Base-by-base conservation (phyloP, 1,140 invertebrate species). In the Listronotus oregonensis region DNA sequence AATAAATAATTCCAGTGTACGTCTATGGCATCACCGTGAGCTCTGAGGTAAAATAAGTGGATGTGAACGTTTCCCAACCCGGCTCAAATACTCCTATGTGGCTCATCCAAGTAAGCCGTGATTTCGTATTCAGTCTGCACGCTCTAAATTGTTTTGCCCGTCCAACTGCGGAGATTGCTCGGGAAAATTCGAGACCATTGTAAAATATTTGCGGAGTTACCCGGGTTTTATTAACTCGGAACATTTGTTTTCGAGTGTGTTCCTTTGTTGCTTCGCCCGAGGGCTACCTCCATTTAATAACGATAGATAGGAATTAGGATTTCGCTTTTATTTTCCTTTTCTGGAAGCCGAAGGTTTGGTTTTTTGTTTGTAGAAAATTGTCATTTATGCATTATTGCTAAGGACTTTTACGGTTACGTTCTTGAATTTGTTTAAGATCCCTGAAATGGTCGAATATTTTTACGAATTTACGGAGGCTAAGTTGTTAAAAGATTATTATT, bases 41-140 rank as follows among this genome's bases (percentile, higher is more conserved):
- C 55, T 62, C 27, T 58, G 71, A 64, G 69, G 66, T 71, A 62
- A 69, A 72, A 58, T 71, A 69, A 71, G 69, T 71, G 64, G 69
- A 71, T 72, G 71, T 68, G 70, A 72, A 69, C 65, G 67, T 68
- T 69, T 65, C 50, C 68, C 56, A 47, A 14, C 32, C 42, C 32
- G 15, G 50, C 50, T 52, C 49, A 60, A 70, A 62, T 62, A 58
- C 61, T 68, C 57, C 64, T 65, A 65, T 62, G 66, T 64, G 66
- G 61, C 66, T 66, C 66, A 61, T 69, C 61, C 69, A 21, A 51
- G 62, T 67, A 71, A 67, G 70, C 64, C 69, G 65, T 70, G 70
- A 73, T 73, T 73, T 65, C 64, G 72, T 70, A 73, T 73, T 73
- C 72, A 70, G 66, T 64, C 66, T 64, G 68, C 72, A 70, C 69